Evolutionary conservation across 2,113 vertebrate species (phyloP).

Genomic region (Atherinomorus stipes): DNA sequence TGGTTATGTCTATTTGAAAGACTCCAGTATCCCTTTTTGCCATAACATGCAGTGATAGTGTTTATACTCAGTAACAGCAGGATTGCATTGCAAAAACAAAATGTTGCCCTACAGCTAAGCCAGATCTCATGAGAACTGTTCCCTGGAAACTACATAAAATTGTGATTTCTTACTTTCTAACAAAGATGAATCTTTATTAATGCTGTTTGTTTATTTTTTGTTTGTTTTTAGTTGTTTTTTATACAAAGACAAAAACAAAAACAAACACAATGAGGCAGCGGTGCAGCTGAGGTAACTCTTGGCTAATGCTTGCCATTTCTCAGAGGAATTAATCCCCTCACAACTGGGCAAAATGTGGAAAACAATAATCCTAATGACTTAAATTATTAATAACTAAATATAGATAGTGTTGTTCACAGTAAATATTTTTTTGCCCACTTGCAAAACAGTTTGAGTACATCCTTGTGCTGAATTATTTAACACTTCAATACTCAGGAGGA

Average conservation of each 20-base stretch:
- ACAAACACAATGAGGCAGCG: not conserved
- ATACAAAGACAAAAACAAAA: not conserved
- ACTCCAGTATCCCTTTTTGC: not conserved
- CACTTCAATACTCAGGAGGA: not conserved
- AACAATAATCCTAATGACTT: slow-evolving; percentile 10
- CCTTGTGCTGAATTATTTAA: slow-evolving; percentile 15
- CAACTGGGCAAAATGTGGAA: not conserved
- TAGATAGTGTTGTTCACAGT: not conserved
- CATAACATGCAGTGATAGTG: not conserved
- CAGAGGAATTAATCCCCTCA: not conserved
- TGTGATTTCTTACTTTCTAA: not conserved
- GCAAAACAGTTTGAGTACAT: not conserved
- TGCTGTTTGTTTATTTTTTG: slow-evolving; percentile 6
- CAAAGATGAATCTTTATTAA: not conserved
- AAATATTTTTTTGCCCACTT: slow-evolving; percentile 1
- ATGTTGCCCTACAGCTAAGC: not conserved
- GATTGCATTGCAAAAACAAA: not conserved
- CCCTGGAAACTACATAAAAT: not conserved
- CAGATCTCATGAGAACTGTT: not conserved
- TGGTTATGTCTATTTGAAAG: too few relatives aligned
- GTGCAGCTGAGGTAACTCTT: not conserved
- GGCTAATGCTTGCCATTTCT: not conserved
- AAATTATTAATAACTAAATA: slow-evolving; percentile 16
- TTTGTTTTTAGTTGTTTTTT: too few relatives aligned
- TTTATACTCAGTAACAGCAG: not conserved